Base-by-base conservation (phyloP, 2,797 vertebrate genomes). In the Siniperca scherzeri region DNA sequence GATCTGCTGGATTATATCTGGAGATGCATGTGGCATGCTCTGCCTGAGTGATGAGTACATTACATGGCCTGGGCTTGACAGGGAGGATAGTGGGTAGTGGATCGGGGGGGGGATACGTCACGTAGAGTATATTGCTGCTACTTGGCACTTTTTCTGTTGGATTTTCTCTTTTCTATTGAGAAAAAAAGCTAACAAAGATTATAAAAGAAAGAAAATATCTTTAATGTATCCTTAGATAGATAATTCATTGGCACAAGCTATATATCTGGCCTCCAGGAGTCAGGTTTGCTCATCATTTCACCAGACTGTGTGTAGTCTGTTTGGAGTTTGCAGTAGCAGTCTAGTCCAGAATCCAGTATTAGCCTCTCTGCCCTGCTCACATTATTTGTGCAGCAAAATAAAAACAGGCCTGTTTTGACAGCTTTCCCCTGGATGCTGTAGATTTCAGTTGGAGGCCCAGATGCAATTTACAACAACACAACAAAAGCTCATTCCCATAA, bases 401-500 rank as follows among this genome's bases (percentile, higher is more conserved):
- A 52, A 88, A 89, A 68, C 72, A 70, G 44, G 52, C 53, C 30
- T 72, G 61, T 91, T 82, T 72, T 85, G 83, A 87, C 84, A 86
- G 78, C 52, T 36, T 78, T 84, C 65, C 53, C 7, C 74, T n/a
- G 55, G 83, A 82, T 10, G 44, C 73, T 74, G 67, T 36, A 68
- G 62, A 80, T 74, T 89, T 65, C 69, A 70, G 84, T 74, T 53
- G 42, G 70, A 80, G 70, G 86, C 77, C 55, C 57, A 38, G 68
- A 89, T 85, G 74, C 78, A 88, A 66, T 89, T 89, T 83, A 65
- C 65, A 86, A 66, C 86, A 88, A 67, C 83, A 88, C 87, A 90
- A 78, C 81, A 80, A 77, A 85, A 82, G 55, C 62, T 87, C 81
- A 80, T 78, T 74, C 83, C 46, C 61, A 76, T 60, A 70, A 82